Evolutionary conservation across 2,888 invertebrate genomes (phyloP).

Genomic region (Lamellibrachia satsuma): DNA sequence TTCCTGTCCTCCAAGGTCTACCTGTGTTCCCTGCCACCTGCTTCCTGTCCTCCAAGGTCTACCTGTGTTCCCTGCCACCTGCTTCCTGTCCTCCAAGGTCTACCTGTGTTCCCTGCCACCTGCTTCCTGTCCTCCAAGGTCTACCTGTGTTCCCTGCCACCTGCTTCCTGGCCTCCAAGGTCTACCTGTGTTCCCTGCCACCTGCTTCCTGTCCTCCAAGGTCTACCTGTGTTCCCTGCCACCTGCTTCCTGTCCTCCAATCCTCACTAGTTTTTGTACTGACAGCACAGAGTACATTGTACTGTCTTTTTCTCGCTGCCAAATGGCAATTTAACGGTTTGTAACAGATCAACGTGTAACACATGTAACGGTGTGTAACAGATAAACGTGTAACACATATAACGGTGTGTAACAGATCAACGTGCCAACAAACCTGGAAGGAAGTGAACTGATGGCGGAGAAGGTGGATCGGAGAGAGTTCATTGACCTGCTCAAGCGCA

Average conservation of each 20-base stretch:
- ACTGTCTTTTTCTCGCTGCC: background rate
- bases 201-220: background rate
- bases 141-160: background rate
- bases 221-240: background rate
- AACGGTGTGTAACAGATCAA: constrained; percentile 55
- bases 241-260: background rate
- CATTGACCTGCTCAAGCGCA: constrained; percentile 95
- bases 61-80: background rate
- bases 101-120: background rate
- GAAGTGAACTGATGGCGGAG: constrained; percentile 94
- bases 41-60: too few relatives aligned
- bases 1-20: too few relatives aligned
- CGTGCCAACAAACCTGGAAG: constrained; percentile 82
- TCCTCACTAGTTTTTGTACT: background rate
- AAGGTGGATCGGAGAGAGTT: constrained; percentile 97
- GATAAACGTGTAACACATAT: too few relatives aligned
- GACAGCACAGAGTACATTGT: background rate
- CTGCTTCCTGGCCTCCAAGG: too few relatives aligned
- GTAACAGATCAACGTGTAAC: background rate
- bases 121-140: too few relatives aligned
- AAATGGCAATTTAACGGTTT: background rate
- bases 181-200: background rate
- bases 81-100: too few relatives aligned
- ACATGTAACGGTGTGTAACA: background rate
- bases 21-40: background rate